Evolutionary conservation across 2,113 vertebrate genomes (phyloP), one percentile per base, ranked within the genome.

Genomic region (Egretta garzetta): DNA sequence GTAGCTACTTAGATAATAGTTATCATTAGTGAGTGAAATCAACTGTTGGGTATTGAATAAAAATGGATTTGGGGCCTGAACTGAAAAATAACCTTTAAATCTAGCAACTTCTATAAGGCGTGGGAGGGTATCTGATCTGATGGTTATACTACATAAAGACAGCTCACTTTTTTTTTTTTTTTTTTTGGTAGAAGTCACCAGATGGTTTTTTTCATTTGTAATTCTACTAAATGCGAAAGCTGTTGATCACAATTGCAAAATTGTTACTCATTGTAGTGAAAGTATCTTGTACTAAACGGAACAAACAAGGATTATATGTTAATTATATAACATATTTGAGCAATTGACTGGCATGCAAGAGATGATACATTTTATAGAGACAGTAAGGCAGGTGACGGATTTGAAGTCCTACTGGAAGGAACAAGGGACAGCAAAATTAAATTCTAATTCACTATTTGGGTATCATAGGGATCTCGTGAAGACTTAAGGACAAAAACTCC

Each of bases 151-250:
- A 30, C 21, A 47, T 75, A 47, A 70, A 80, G 52, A n/a, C 68
- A 94, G 24, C 52, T 93, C 16, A 26, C 12, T 49, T 49, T 53
- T 53, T 22, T 30, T 58, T n/a, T n/a, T n/a, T 60, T 88, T 67
- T 58, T 80, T 56, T 49, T 81, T 50, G 28, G 9, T 50, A 39
- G 26, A 96, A 93, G 53, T 88, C 72, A 74, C 79, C 72, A 88
- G 71, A 90, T 93, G 85, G 16, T 47, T 92, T 91, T 87, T 87
- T 95, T 95, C 32, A 58, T 90, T 97, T 89, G 37, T 73, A 83
- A 39, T 86, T 92, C 52, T 84, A 41, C 56, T 93, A 86, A 92
- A 89, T 74, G 39, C 86, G 91, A 96, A 95, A 96, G 73, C 68
- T 93, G 83, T 86, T 91, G 76, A 90, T 91, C 56, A 75, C 60